Evolutionary conservation across 2,888 invertebrate genomes (phyloP).

Genomic region (Drosophila meridiana): DNA sequence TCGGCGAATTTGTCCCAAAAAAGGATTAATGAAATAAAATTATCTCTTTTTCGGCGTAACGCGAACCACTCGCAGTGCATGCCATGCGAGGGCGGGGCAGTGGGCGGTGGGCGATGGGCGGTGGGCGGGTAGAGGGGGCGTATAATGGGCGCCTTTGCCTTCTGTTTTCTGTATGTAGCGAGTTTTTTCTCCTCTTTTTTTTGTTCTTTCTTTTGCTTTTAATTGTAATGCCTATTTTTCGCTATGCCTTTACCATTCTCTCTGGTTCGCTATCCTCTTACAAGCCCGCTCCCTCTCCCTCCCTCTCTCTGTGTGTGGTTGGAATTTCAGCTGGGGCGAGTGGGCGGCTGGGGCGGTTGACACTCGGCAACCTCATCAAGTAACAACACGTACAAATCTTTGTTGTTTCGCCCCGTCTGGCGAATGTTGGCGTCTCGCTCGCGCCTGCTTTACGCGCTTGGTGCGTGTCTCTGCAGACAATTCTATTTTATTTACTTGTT

Average conservation of each 20-base stretch:
- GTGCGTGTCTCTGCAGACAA: constrained; percentile 72
- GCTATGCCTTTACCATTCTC: constrained; percentile 16
- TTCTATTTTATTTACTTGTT: constrained; percentile 33
- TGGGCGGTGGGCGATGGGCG: neutral
- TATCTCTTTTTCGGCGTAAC: constrained; percentile 80
- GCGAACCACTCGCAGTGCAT: constrained; percentile 50
- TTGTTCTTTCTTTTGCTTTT: constrained; percentile 53
- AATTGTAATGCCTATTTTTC: constrained; percentile 63
- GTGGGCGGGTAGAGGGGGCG: neutral
- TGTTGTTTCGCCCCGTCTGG: constrained; percentile 51
- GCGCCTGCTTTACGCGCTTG: constrained; percentile 54
- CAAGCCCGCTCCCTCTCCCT: neutral
- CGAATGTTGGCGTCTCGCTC: constrained; percentile 32
- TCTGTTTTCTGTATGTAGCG: constrained; percentile 14
- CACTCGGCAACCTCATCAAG: constrained; percentile 62
- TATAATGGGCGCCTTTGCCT: constrained; percentile 10
- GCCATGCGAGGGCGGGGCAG: constrained; percentile 3
- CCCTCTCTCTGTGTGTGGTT: constrained; percentile 26
- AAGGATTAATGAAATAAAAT: constrained; percentile 84
- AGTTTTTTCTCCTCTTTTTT: neutral
- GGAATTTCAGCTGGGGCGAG: constrained; percentile 9
- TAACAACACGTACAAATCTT: constrained; percentile 76
- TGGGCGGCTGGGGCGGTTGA: constrained; percentile 14
- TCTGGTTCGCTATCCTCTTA: constrained; percentile 7
- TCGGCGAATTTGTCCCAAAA: constrained; percentile 81